Conservation (phyloP, 2,797 vertebrate genomes). For the Pelodytes ibericus region DNA sequence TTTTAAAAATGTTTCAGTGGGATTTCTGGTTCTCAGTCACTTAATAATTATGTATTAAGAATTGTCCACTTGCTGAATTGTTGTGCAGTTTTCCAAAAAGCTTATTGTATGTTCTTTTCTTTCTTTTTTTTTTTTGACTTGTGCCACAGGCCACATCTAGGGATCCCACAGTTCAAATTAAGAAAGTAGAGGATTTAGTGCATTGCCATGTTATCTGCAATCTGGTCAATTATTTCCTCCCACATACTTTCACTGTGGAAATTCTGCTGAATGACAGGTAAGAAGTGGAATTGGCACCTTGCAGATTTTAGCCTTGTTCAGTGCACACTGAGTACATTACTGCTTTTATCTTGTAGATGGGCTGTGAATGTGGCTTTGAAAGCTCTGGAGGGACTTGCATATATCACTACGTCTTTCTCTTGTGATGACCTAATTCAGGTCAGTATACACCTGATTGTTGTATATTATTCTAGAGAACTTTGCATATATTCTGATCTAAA, state of each 20-base stretch:
- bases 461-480: too few relatives aligned
- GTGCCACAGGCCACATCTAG: constrained; percentile 9
- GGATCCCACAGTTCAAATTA: background rate
- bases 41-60: too few relatives aligned
- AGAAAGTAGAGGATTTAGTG: constrained; percentile 40
- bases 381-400: constrained; percentile 50
- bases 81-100: too few relatives aligned
- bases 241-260: constrained; percentile 48
- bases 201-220: constrained; percentile 33
- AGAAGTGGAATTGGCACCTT: background rate
- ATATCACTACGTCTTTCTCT: constrained; percentile 49
- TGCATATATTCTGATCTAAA: too few relatives aligned
- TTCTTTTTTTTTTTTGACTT: background rate
- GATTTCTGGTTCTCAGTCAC: too few relatives aligned
- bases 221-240: constrained; percentile 51
- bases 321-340: background rate
- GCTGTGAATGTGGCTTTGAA: constrained; percentile 53
- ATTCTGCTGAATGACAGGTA: constrained; percentile 52
- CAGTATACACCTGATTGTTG: constrained; percentile 12
- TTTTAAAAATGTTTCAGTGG: too few relatives aligned
- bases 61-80: too few relatives aligned
- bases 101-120: too few relatives aligned
- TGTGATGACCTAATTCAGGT: constrained; percentile 53
- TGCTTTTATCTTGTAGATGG: constrained; percentile 42
- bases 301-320: background rate